These are phyloP conservation scores for Spheniscus mendiculus DNA, from an alignment of 2,113 vertebrate genomes.

Conservation along the genomic window DNA sequence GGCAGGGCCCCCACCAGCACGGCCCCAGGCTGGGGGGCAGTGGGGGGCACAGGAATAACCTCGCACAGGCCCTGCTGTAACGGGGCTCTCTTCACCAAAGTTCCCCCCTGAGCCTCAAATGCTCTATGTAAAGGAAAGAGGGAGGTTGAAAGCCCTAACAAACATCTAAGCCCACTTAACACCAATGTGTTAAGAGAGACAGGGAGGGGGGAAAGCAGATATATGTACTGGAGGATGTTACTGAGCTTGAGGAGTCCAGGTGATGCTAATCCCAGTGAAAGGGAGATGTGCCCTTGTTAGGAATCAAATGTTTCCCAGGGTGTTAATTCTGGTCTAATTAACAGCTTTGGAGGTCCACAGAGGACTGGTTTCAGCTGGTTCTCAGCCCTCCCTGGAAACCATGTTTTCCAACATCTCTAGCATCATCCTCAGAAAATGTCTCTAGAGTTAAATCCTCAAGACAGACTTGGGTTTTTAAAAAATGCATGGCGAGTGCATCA, in stretches of 20 bases:
- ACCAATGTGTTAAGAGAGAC: accelerated
- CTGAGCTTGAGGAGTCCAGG: background rate
- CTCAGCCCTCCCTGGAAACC: background rate
- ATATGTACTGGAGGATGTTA: background rate
- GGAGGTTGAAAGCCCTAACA: background rate
- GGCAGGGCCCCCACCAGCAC: background rate
- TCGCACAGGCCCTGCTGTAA: background rate
- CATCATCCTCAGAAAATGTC: background rate
- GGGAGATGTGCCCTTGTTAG: background rate
- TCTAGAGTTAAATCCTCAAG: constrained; percentile 39
- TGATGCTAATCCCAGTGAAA: background rate
- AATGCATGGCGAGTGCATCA: background rate
- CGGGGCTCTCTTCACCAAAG: accelerated
- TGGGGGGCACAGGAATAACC: background rate
- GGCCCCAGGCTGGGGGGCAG: too few species aligned
- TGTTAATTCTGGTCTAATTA: constrained; percentile 45
- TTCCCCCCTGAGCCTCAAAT: background rate
- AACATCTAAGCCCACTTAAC: background rate
- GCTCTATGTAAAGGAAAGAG: background rate
- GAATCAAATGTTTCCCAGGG: background rate
- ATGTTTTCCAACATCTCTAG: constrained; percentile 1
- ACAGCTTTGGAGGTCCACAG: background rate
- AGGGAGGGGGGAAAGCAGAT: background rate
- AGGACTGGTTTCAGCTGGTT: background rate
- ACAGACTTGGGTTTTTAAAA: constrained; percentile 2